phyloP scores from a whole-genome alignment of 2,797 vertebrate species.

The Oreochromis grahami region DNA sequence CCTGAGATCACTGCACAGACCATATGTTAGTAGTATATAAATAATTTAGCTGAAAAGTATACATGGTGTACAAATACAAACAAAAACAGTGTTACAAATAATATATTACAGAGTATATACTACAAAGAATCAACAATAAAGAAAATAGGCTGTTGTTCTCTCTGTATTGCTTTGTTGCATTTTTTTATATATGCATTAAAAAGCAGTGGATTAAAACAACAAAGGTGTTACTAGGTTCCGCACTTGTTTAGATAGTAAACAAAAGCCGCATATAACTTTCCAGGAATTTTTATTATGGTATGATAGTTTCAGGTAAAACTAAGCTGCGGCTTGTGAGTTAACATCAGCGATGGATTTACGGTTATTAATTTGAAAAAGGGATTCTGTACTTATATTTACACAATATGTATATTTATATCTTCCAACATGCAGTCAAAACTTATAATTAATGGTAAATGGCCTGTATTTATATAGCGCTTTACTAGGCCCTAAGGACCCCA shows the following conservation, averaged over 20 bases:
- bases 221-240: neutral
- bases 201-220: neutral
- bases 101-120: neutral
- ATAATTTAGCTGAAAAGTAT: neutral
- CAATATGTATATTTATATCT: neutral
- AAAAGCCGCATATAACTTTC: neutral
- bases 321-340: neutral
- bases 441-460: neutral
- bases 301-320: neutral
- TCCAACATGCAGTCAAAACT: neutral
- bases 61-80: neutral
- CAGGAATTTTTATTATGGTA: neutral
- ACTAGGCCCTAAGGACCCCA: too few relatives aligned
- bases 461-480: too few relatives aligned
- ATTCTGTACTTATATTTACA: neutral
- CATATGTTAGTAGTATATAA: neutral
- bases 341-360: fast-evolving
- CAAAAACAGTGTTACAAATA: neutral
- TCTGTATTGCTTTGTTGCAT: neutral
- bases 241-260: neutral
- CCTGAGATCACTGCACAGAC: neutral
- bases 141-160: neutral
- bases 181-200: neutral
- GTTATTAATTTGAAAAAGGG: neutral
- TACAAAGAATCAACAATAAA: neutral